These are phyloP conservation scores for Mola mola DNA, from an alignment of 2,113 vertebrate genomes.

Conservation along the genomic window DNA sequence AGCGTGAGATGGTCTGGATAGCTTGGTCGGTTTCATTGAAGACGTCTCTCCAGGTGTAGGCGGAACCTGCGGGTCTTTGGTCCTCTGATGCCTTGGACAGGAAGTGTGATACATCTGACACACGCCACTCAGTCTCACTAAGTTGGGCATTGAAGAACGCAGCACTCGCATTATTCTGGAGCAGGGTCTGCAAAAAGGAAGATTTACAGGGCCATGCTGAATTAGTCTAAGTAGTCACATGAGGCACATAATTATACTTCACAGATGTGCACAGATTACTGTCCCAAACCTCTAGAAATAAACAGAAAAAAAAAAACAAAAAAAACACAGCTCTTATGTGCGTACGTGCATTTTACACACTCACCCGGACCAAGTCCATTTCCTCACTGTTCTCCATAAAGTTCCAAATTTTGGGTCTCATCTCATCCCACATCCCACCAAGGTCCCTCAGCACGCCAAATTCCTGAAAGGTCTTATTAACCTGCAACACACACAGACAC, in stretches of 20 bases:
- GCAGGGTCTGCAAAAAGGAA: constrained; percentile 81
- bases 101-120: constrained; percentile 86
- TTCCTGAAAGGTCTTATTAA: constrained; percentile 98
- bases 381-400: constrained; percentile 95
- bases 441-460: constrained; percentile 91
- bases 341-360: constrained; percentile 43
- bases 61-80: constrained; percentile 66
- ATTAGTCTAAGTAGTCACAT: constrained; percentile 1
- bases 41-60: constrained; percentile 90
- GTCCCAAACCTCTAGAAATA: not conserved
- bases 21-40: constrained; percentile 94
- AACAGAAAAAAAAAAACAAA: too few species aligned
- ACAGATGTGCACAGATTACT: constrained; percentile 20
- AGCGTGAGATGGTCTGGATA: constrained; percentile 90
- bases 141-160: constrained; percentile 84
- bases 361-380: constrained; percentile 94
- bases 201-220: not conserved
- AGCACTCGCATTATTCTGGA: constrained; percentile 86
- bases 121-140: constrained; percentile 84
- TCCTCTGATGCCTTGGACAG: constrained; percentile 87
- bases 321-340: too few species aligned
- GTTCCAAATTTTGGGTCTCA: constrained; percentile 89
- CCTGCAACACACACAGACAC: constrained; percentile 77
- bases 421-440: constrained; percentile 94
- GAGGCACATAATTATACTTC: constrained; percentile 31